Percentiles rank a stretch among this genome's conserved stretches.
Conservation (phyloP, 2,888 invertebrate genomes). For the Erynnis tages region DNA sequence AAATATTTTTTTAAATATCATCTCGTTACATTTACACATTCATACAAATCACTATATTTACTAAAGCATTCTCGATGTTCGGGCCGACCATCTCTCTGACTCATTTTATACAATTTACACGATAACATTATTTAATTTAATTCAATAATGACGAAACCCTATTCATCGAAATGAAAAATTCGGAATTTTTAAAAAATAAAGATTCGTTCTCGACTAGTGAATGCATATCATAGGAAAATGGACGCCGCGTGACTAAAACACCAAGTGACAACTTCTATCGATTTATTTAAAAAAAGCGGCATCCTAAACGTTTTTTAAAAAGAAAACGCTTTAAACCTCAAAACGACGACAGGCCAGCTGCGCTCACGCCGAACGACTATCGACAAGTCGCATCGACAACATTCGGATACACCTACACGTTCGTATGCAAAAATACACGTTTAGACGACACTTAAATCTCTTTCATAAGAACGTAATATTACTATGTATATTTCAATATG, state of each 20-base stretch:
- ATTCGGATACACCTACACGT: slow-evolving; percentile 31
- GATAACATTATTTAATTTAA: slow-evolving; percentile 26
- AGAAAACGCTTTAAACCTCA: neutral
- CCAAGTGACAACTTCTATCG: neutral
- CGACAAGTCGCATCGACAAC: neutral
- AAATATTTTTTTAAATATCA: slow-evolving; percentile 67
- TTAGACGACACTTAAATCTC: slow-evolving; percentile 63
- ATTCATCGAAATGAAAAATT: slow-evolving; percentile 7
- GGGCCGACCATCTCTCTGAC: slow-evolving; percentile 48
- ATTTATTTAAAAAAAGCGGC: neutral
- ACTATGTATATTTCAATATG: slow-evolving; percentile 41
- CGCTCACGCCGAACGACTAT: slow-evolving; percentile 10
- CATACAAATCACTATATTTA: slow-evolving; percentile 65
- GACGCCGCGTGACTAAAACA: neutral
- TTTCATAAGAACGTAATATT: slow-evolving; percentile 52
- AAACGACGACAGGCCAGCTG: slow-evolving; percentile 17
- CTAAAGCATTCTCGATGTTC: slow-evolving; percentile 73
- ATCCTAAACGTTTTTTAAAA: neutral
- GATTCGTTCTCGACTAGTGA: slow-evolving; percentile 27
- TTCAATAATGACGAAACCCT: slow-evolving; percentile 24
- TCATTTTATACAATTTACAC: slow-evolving; percentile 46
- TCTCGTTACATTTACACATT: slow-evolving; percentile 72
- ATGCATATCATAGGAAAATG: slow-evolving; percentile 18
- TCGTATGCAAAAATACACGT: slow-evolving; percentile 64
- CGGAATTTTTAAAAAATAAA: slow-evolving; percentile 16